A percentile compares a stretch with the other conserved stretches of the same genome.
phyloP scores from a whole-genome alignment of 2,888 invertebrate species.

The Ophion ellenae region DNA sequence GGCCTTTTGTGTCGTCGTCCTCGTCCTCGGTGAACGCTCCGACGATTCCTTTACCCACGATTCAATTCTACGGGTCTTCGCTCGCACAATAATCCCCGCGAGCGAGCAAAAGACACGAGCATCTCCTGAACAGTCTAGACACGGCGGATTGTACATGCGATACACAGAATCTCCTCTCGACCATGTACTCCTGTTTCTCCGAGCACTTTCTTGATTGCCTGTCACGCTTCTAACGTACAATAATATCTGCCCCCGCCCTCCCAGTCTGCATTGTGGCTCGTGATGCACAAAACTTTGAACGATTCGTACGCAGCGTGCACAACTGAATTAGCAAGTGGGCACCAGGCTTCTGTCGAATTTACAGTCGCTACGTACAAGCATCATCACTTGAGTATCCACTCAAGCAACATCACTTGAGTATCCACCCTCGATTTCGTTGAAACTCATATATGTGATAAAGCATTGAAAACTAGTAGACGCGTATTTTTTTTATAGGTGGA shows the following conservation, averaged over 20 bases:
- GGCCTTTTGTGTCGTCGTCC: constrained; percentile 61
- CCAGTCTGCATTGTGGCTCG: constrained; percentile 6
- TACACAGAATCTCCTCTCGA: constrained; percentile 6
- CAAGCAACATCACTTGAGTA: too few species aligned
- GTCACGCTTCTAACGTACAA: constrained; percentile 35
- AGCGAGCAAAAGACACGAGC: constrained; percentile 46
- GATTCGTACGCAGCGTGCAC: constrained; percentile 1
- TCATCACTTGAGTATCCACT: too few species aligned
- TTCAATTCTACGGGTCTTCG: constrained; percentile 35
- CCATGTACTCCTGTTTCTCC: constrained; percentile 46
- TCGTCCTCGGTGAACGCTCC: constrained; percentile 55
- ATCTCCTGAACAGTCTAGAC: constrained; percentile 54
- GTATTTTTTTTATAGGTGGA: too few species aligned
- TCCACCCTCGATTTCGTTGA: too few species aligned
- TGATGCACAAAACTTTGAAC: constrained; percentile 25
- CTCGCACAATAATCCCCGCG: constrained; percentile 25
- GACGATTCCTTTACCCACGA: constrained; percentile 60
- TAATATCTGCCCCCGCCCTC: constrained; percentile 7
- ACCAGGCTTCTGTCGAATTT: constrained; percentile 19
- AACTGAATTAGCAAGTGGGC: constrained; percentile 7
- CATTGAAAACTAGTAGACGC: too few species aligned
- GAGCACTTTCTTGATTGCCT: constrained; percentile 65
- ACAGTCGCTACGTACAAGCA: neutral
- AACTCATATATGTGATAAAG: too few species aligned
- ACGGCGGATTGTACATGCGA: constrained; percentile 23